Percentiles rank a stretch among this genome's conserved stretches.
Evolutionary conservation across 2,888 invertebrate species (phyloP).

Genomic region (Drosophila prolongata): DNA sequence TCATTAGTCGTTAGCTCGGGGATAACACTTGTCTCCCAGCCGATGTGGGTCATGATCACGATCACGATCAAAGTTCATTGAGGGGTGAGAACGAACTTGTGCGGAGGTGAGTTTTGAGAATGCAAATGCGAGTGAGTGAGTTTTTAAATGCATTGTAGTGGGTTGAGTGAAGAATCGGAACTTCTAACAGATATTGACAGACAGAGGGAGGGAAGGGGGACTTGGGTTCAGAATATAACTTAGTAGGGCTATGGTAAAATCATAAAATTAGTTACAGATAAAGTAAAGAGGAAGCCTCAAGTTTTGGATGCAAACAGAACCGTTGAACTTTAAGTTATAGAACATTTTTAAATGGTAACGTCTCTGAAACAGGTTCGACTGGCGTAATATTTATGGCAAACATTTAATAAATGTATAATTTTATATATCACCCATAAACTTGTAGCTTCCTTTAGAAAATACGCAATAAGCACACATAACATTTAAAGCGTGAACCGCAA

Average conservation of each 20-base stretch:
- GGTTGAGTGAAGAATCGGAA: conserved; percentile 6
- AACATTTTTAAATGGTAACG: conserved; percentile 1
- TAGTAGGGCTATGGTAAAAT: conserved; percentile 11
- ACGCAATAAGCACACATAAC: conserved; percentile 37
- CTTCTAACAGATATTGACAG: conserved; percentile 15
- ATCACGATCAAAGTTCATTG: conserved; percentile 13
- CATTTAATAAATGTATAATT: conserved; percentile 9
- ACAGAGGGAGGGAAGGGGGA: conserved; percentile 3
- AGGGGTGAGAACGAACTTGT: conserved; percentile 11
- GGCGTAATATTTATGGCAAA: background rate
- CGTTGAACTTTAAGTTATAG: background rate
- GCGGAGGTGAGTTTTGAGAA: conserved; percentile 5
- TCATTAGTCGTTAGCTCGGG: conserved; percentile 15
- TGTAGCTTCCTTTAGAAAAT: conserved; percentile 24
- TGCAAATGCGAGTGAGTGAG: conserved; percentile 27
- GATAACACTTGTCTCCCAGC: conserved; percentile 22
- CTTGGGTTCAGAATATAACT: conserved; percentile 23
- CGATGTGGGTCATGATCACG: conserved; percentile 40
- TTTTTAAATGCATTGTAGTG: conserved; percentile 1
- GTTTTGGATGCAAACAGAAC: background rate
- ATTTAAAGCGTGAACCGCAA: conserved; percentile 28
- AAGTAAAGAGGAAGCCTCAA: conserved; percentile 16
- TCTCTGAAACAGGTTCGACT: conserved; percentile 1
- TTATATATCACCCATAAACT: conserved; percentile 9
- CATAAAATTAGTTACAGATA: conserved; percentile 30